These are phyloP conservation scores for Philereme transversata DNA, from an alignment of 2,888 invertebrate species.

Conservation along the genomic window DNA sequence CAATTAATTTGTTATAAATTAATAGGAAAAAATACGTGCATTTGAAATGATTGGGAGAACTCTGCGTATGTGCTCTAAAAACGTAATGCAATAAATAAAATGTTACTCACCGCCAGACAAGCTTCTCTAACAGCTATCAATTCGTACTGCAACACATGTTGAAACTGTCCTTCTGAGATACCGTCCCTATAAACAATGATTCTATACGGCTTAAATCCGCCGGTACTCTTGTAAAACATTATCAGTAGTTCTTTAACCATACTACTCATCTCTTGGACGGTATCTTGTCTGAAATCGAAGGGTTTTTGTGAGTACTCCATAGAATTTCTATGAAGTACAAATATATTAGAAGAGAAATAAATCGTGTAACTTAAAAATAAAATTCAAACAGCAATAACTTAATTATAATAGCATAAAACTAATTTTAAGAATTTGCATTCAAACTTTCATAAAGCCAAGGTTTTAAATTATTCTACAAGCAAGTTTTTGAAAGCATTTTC, in stretches of 20 bases:
- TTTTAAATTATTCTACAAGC: not conserved
- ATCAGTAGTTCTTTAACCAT: constrained; percentile 99
- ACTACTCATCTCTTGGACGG: constrained; percentile 98
- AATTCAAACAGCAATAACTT: constrained; percentile 6
- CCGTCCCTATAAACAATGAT: constrained; percentile 99
- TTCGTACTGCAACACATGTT: constrained; percentile 98
- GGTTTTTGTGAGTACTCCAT: constrained; percentile 30
- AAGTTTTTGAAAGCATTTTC: too few species aligned
- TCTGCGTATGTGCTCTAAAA: too few species aligned
- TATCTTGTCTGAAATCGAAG: constrained; percentile 91
- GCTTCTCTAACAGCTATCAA: constrained; percentile 99
- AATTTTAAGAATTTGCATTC: not conserved
- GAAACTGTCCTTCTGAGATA: constrained; percentile 99
- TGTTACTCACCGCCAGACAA: constrained; percentile 86
- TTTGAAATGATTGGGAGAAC: too few species aligned
- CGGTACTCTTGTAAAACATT: constrained; percentile 99
- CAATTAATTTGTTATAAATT: too few species aligned
- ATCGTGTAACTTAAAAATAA: constrained; percentile 21
- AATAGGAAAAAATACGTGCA: too few species aligned
- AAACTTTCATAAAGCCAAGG: not conserved
- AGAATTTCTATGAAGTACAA: constrained; percentile 30
- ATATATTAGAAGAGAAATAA: constrained; percentile 23
- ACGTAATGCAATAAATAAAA: not conserved
- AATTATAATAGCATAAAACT: not conserved
- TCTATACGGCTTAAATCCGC: constrained; percentile 99